Conservation (phyloP, 1,140 invertebrate genomes). For the Drosophila gunungcola region DNA sequence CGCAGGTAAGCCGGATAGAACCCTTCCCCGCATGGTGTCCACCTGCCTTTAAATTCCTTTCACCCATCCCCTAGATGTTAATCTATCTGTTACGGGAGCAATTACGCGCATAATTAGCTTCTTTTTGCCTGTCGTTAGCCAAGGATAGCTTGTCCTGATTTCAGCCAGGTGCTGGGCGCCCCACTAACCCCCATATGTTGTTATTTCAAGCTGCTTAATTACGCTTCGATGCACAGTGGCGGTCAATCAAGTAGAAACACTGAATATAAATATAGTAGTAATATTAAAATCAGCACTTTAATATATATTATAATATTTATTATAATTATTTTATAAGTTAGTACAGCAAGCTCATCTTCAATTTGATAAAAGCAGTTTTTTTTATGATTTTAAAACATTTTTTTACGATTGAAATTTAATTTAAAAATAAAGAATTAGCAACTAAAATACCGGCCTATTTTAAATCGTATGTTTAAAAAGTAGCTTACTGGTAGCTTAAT, state of each 20-base stretch:
- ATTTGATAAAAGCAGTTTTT: no score
- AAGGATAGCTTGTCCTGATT: conserved; percentile 22
- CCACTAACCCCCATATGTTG: conserved; percentile 1
- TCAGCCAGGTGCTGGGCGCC: conserved; percentile 9
- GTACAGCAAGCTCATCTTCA: no score
- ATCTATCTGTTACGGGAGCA: conserved; percentile 28
- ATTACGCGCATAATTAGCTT: conserved; percentile 59
- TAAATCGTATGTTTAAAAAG: no score
- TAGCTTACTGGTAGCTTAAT: no score
- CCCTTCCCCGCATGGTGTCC: conserved; percentile 15
- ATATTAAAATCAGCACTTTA: no score
- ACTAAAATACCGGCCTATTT: no score
- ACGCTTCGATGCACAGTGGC: not conserved
- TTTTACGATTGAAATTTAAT: no score
- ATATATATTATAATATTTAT: no score
- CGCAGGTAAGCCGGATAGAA: conserved; percentile 66
- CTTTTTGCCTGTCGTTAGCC: conserved; percentile 16
- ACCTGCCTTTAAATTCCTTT: not conserved
- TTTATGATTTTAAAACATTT: no score
- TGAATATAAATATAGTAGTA: no score
- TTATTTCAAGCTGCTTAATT: conserved; percentile 31
- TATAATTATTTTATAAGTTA: no score
- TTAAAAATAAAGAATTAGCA: no score
- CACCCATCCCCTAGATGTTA: conserved; percentile 2
- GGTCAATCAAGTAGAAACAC: not conserved